Evolutionary conservation across 2,888 invertebrate species (phyloP), one percentile per base, ranked within the genome.

Genomic region (Atethmia centrago): DNA sequence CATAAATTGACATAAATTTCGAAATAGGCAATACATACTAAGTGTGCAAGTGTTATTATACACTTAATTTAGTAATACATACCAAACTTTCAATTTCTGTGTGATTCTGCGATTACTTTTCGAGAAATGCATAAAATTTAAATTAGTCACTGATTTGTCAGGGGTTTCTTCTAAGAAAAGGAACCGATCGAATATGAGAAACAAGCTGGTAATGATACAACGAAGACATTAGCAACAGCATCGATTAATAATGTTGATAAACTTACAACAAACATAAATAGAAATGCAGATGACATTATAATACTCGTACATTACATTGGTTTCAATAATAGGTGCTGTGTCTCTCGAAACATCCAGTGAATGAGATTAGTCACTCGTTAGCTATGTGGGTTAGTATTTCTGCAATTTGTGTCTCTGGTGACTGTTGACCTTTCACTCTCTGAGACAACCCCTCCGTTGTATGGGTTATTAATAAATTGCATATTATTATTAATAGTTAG

Each of bases 391-490:
- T 84, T 84, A 85, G 74, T 86, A 87, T 84, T 80, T 82, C 72
- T 80, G 74, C 79, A 85, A 78, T 80, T 80, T 76, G 69, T 85
- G 72, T 68, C 63, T 74, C 62, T n/a, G n/a, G n/a, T n/a, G 72
- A 72, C 77, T 75, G 58, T 71, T 87, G 80, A 82, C 86, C 86
- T 87, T 87, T 86, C 78, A 84, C 86, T 84, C 71, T 77, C 59
- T 70, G 31, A 42, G 78, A 77, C 74, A 79, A 84, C 79, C 82
- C 80, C 76, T 84, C 67, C 68, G 21, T 65, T 79, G 65, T 76
- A 71, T 71, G 64, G 71, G 66, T 77, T 82, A 78, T 72, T 74
- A 80, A 70, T 80, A 80, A 77, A 72, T 79, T 62, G 71, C 61
- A 75, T 64, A 79, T 85, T 82, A 79, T 78, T 84, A 82, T 36